phyloP scores from a whole-genome alignment of 2,888 invertebrate species.

The Mongoloraphidia duomilia region DNA sequence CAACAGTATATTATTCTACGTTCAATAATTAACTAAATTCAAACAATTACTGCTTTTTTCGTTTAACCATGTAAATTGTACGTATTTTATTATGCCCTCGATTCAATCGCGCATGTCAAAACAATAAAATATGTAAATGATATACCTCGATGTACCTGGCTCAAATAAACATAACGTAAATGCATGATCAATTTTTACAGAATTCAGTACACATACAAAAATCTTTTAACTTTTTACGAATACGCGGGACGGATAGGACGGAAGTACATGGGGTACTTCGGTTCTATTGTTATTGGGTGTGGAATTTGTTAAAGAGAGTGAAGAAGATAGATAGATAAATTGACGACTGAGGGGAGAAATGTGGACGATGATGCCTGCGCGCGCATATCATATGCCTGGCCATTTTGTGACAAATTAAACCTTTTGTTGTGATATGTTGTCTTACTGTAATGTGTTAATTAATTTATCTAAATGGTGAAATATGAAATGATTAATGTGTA shows the following conservation, averaged over 20 bases:
- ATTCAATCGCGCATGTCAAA: conserved; percentile 11
- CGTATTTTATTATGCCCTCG: conserved; percentile 2
- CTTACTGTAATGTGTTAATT: not conserved
- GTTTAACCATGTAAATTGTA: conserved; percentile 2
- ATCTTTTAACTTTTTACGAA: too few relatives aligned
- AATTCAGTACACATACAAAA: conserved; percentile 5
- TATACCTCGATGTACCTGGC: too few relatives aligned
- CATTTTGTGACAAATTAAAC: conserved; percentile 34
- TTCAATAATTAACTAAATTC: too few relatives aligned
- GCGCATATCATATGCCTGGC: conserved; percentile 22
- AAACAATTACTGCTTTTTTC: too few relatives aligned
- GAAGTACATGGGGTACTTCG: conserved; percentile 13
- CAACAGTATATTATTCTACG: too few relatives aligned
- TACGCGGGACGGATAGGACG: conserved; percentile 7
- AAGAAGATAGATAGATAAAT: too few relatives aligned
- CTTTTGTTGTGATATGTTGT: conserved; percentile 33
- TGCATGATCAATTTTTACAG: conserved; percentile 18
- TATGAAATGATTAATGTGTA: not conserved
- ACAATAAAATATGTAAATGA: conserved; percentile 11
- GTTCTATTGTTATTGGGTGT: not conserved
- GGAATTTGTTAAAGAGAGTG: too few relatives aligned
- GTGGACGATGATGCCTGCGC: conserved; percentile 19
- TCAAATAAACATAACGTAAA: too few relatives aligned
- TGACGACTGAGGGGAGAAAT: not conserved
- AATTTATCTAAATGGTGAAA: not conserved